Evolutionary conservation across 2,113 vertebrate genomes (phyloP), one percentile per base, ranked within the genome.

Genomic region (Dasyprocta punctata): DNA sequence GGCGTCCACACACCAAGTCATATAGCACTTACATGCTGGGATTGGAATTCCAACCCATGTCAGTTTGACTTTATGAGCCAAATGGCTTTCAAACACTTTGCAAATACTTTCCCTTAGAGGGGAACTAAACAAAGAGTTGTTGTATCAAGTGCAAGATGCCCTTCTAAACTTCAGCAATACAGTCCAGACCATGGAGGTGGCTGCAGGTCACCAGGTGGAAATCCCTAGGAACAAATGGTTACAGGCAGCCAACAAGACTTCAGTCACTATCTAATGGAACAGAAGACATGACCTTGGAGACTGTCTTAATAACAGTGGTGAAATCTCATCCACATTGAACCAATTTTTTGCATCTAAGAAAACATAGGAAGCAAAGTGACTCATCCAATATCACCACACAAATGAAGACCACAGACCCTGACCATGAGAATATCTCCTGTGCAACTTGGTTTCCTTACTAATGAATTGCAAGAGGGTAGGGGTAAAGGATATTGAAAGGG

Each of bases 161-260:
- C 17, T 75, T 41, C 2, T 3, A 44, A 26, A 28, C 4, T 38
- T 33, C 13, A 9, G 24, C 36, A 41, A 5, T 2, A 19, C 0
- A 8, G 4, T 26, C 28, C 5, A 13, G 33, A 52, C 52, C 16
- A 13, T 2, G 75, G 19, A 86, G 26, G 24, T 3, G n/a, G 20
- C 56, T 81, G 9, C 26, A 49, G 54, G 6, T 44, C 17, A 9
- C 28, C 26, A 19, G 65, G 89, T 44, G 30, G 47, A 49, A 86
- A 65, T 36, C 33, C 33, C 19, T 33, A 30, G 14, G 47, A 58
- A 65, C n/a, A 7, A 71, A 85, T 9, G 24, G 14, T 56, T 47
- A n/a, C 2, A 33, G 16, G 33, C 14, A 86, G 33, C 16, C 4
- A 13, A 8, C 11, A 49, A 78, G 14, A 78, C 44, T 7, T 47